Evolutionary conservation across 2,888 invertebrate genomes (phyloP), one percentile per base, ranked within the genome.

Genomic region (Heliconius hortense): DNA sequence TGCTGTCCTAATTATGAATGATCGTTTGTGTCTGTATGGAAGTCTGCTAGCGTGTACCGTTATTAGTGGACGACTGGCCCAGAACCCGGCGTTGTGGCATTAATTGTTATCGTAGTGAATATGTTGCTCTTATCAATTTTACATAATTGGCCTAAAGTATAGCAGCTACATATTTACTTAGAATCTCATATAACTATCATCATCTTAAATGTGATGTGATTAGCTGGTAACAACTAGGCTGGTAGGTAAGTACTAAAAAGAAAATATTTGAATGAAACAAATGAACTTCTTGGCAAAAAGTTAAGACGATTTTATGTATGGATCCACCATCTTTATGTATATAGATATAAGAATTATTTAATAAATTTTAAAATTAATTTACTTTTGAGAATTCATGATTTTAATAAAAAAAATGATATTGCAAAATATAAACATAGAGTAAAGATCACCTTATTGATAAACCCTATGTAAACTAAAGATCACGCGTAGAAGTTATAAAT

Each of bases 41-140:
- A 28, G 11, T 64, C 71, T 71, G 67, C 78, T 73, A 76, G 77
- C 74, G 76, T 76, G 66, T 75, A 66, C 72, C 80, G 79, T 80
- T 80, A 81, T 81, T 80, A 80, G 79, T 81, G 78, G 77, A 80
- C 80, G 77, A 81, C 76, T 79, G 74, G 78, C 77, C 80, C 79
- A 75, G 79, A 79, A 78, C 78, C 77, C 82, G 80, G 79, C 80
- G 81, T 80, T 82, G 79, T 81, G 80, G 82, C 81, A 81, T 75
- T 69, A 69, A 53, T 78, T 79, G 87, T 91, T 90, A 91, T 92
- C 91, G 81, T 83, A 82, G 79, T 85, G 86, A 90, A 87, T 88
- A 82, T 83, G 81, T 83, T 82, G 81, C 82, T 84, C 86, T 91
- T 90, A 90, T 93, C 90, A 83, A 75, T 77, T 79, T 76, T 77